Base-by-base conservation (phyloP, 2,113 vertebrate genomes). In the Phainopepla nitens region DNA sequence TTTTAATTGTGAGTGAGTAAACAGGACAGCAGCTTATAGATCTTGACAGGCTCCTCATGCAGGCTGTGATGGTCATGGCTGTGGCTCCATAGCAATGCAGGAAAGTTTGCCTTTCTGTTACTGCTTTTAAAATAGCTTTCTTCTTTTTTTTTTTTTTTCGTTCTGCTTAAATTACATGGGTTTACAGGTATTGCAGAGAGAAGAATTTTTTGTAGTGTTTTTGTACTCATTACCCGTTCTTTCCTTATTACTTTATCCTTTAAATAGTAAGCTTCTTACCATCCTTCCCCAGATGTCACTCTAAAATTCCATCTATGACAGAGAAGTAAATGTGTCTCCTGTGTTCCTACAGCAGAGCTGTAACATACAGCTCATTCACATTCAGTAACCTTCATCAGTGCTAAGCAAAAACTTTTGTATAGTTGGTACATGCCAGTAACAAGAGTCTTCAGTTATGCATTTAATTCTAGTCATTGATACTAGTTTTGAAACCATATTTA, bases 1-100 rank as follows among this genome's bases (percentile, higher is more conserved):
- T 57, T 94, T 87, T 91, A 88, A 85, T 90, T 91, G 82, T 83
- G 77, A 88, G 31, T 65, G 54, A 88, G 54, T 86, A 61, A 94
- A 70, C 57, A 90, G 66, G 47, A 80, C 19, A 85, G 81, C 87
- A 91, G 61, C 57, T 82, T 93, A 61, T 15, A 58, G 54, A 51
- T 58, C 44, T 79, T 29, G 27, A 44, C 16, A 91, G 85, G 25
- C 45, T 92, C 33, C 57, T 85, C 70, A 61, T 6, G 61, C 62
- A 94, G 54, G 45, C 53, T 84, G 49, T 57, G 53, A 44, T 50
- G 44, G 31, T 45, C 20, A 3, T 75, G 53, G 81, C 85, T 88
- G 7, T 44, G 82, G 22, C 70, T 90, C 31, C 36, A 9, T 3
- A 58, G 54, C 27, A 86, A 5, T 39, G 50, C 70, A 83, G 68